Evolutionary conservation across 2,888 invertebrate genomes (phyloP).

Genomic region (Diloba caeruleocephala): DNA sequence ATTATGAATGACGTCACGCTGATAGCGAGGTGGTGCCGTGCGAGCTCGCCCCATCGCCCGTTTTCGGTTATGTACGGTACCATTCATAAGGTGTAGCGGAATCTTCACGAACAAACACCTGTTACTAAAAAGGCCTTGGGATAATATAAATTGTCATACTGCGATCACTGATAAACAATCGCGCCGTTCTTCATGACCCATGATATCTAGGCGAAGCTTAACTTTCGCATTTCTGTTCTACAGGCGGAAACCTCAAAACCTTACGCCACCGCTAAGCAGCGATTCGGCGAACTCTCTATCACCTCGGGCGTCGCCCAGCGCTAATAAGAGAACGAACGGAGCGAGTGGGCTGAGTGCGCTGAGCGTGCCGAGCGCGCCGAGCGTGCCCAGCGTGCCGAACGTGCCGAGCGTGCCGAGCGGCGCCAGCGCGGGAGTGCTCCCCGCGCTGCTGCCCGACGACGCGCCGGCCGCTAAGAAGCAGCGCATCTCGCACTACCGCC

Average conservation of each 20-base stretch:
- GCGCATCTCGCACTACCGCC: constrained; percentile 93
- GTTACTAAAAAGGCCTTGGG: no score
- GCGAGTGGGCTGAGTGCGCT: constrained; percentile 63
- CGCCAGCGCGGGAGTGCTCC: constrained; percentile 69
- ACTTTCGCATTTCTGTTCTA: constrained; percentile 4
- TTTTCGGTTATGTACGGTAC: no score
- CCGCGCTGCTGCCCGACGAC: constrained; percentile 91
- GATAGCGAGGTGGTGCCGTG: no score
- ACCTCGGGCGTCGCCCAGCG: constrained; percentile 90
- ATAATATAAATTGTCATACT: no score
- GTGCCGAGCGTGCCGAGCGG: constrained; percentile 2
- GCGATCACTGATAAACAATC: background rate
- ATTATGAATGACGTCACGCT: no score
- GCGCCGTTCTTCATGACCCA: no score
- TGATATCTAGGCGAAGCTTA: no score
- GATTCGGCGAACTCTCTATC: constrained; percentile 96
- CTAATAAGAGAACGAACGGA: constrained; percentile 90
- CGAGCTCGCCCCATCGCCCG: no score
- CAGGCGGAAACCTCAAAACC: constrained; percentile 96
- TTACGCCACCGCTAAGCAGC: constrained; percentile 96
- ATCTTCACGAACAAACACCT: no score
- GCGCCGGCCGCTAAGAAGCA: constrained; percentile 92
- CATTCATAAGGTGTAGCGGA: no score
- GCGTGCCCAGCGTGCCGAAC: constrained; percentile 63
- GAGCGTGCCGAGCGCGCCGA: constrained; percentile 54